Base-by-base conservation (phyloP, 2,888 invertebrate genomes). In the Drosophila infuscata region DNA sequence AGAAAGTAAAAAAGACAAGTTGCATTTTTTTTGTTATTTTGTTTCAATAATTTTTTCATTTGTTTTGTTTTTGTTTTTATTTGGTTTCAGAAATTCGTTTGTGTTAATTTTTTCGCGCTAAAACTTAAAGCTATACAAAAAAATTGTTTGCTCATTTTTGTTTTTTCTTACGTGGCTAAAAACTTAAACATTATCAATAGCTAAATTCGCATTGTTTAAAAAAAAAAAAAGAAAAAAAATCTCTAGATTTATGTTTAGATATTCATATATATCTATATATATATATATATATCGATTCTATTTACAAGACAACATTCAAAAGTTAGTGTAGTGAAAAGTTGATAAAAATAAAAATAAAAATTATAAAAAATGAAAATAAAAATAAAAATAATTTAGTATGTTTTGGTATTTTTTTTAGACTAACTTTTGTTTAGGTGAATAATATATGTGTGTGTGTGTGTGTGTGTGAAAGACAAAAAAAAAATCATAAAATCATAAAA, bases 71-170 rank as follows among this genome's bases (percentile, higher is more conserved):
- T 70, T 49, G 46, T 61, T 75, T 80, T 85, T 83, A 77, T 82
- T 82, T 85, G 82, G 81, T 89, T 82, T 89, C 73, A 72, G 78
- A 91, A 91, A 91, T 91, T 91, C 91, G 90, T 84, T 88, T 82
- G 85, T 72, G 71, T 71, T 76, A 64, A 53, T 88, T 83, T 77
- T 90, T 88, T 89, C 88, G 68, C 90, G 77, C 89, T 88, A 88
- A 90, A 88, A 90, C 87, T 87, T 87, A 87, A 72, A 56, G 66
- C 89, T 87, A 87, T 72, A 90, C 89, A 87, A 86, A 87, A 86
- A 86, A 90, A 88, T 73, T 71, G 65, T 69, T 81, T 71, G 38
- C 52, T 74, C 67, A 62, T 67, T 41, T 58, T 25, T 25, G 20
- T 25, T 58, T 15, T 58, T 15, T n/a, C 86, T 84, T 89, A 85